Evolutionary conservation across 2,113 vertebrate genomes (phyloP), one percentile per base, ranked within the genome.

Genomic region (Ictidomys tridecemlineatus): DNA sequence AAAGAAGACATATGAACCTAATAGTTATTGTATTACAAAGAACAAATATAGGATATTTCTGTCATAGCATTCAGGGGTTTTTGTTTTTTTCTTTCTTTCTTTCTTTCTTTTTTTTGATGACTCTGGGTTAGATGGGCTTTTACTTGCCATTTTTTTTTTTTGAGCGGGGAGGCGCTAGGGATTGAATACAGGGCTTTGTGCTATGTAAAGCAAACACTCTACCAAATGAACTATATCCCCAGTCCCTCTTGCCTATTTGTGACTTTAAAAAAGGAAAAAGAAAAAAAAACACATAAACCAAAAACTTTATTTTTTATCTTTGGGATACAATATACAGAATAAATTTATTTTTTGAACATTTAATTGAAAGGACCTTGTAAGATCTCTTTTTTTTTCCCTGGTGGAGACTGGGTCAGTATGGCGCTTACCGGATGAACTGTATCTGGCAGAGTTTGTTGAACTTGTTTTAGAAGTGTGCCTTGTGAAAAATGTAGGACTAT

Each of bases 141-240:
- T 94, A 91, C 12, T 85, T 95, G 53, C 28, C 87, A 12, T 89
- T 70, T 95, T 89, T 70, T 95, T 84, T 51, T 51, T 51, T 51
- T 51, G 42, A 45, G 42, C 39, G 39, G 45, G 45, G 45, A 45
- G 48, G 48, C 12, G 48, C 48, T 51, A 13, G 48, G 48, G 48
- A 13, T 51, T 51, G 48, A 51, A 51, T 13, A 2, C 48, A 51
- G 48, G 12, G 48, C 48, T 13, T 51, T 51, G 48, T 51, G 11
- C 48, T 12, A 51, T 51, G 48, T 13, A 51, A 51, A 51, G 48
- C 48, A 51, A 51, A 12, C 12, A 51, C 48, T 51, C 48, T 51
- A 51, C 48, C 48, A 51, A 51, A 10, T 51, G 48, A 51, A 13
- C 48, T 51, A 51, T 51, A 51, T 51, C 48, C 48, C 48, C 12